Conservation (phyloP, 2,888 invertebrate species). For the Tubulanus polymorphus region DNA sequence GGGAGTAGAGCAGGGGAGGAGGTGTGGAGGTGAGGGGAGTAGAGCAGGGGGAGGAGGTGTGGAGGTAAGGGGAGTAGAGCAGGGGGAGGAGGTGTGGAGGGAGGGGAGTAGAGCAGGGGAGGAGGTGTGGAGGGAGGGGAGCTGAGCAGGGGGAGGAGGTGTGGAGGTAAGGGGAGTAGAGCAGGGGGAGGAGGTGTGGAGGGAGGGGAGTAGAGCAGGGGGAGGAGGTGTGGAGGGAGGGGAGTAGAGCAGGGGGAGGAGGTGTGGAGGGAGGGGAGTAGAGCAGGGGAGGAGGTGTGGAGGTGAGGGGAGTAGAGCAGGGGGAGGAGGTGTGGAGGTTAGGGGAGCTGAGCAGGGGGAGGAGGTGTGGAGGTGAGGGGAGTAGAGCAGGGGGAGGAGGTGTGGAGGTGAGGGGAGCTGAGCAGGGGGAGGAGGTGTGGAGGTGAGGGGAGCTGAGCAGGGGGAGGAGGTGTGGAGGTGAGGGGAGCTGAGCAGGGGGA, state of each 20-base stretch:
- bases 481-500: neutral
- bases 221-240: neutral
- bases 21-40: neutral
- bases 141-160: neutral
- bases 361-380: neutral
- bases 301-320: neutral
- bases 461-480: neutral
- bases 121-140: neutral
- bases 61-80: neutral
- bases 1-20: constrained; percentile 66
- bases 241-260: neutral
- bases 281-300: neutral
- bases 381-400: neutral
- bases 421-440: neutral
- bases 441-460: neutral
- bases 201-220: neutral
- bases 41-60: neutral
- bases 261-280: constrained; percentile 64
- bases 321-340: neutral
- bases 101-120: too few species aligned
- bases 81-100: too few species aligned
- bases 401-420: neutral
- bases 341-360: neutral
- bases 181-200: neutral
- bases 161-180: neutral